Evolutionary conservation across 2,888 invertebrate species (phyloP).

Genomic region (Harpalus rubripes): DNA sequence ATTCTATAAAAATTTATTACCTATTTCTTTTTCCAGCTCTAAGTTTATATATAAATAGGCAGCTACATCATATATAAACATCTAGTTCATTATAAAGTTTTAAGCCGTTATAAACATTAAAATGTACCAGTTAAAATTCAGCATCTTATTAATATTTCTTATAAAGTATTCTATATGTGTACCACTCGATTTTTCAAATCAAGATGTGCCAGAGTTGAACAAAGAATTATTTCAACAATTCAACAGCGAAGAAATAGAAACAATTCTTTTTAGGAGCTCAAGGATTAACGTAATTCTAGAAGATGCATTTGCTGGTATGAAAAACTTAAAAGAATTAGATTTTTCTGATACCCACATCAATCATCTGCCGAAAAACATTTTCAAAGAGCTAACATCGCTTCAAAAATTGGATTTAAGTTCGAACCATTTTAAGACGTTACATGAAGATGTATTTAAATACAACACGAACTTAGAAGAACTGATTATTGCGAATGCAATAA

Average conservation of each 20-base stretch:
- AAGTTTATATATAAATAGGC: no score
- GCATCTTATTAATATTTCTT: not conserved
- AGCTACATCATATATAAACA: not conserved
- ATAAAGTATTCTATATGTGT: not conserved
- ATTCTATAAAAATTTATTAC: no score
- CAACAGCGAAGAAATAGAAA: not conserved
- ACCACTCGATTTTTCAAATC: not conserved
- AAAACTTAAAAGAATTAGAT: not conserved
- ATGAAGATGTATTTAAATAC: no score
- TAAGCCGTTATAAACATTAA: not conserved
- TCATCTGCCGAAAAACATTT: not conserved
- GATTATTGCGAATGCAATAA: no score
- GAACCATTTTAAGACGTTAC: no score
- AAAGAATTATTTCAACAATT: not conserved
- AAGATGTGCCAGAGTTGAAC: not conserved
- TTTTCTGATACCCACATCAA: not conserved
- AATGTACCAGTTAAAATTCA: not conserved
- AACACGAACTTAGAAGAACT: no score
- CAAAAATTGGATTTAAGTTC: not conserved
- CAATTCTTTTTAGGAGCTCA: not conserved
- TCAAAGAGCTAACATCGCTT: not conserved
- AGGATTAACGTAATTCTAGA: not conserved
- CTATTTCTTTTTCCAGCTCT: no score
- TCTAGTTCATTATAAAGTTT: not conserved
- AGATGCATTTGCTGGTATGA: not conserved